Evolutionary conservation across 2,797 vertebrate species (phyloP).

Genomic region (Poeciliopsis gracilis): DNA sequence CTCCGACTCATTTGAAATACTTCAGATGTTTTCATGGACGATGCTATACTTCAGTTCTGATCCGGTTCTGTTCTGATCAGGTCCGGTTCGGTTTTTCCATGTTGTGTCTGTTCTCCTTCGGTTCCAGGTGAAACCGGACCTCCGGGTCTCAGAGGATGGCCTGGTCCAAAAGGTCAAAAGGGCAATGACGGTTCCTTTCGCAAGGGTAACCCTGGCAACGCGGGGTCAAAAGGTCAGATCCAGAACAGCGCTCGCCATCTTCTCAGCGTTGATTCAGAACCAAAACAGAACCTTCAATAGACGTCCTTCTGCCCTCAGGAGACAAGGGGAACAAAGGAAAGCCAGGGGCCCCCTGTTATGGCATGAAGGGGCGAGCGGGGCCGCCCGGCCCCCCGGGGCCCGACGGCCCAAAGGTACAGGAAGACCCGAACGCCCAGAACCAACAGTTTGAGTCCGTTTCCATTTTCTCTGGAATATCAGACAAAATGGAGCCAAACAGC

Average conservation of each 20-base stretch:
- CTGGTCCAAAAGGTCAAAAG: constrained; percentile 65
- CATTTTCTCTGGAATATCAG: not conserved
- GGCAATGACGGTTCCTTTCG: constrained; percentile 69
- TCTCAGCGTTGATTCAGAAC: not conserved
- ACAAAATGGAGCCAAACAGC: not conserved
- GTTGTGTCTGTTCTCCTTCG: not conserved
- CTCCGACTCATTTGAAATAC: no score
- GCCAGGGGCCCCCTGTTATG: constrained; percentile 63
- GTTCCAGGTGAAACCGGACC: constrained; percentile 67
- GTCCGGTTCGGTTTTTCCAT: no score
- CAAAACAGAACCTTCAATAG: not conserved
- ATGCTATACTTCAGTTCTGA: no score
- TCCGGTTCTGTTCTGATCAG: no score
- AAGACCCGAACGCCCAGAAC: not conserved
- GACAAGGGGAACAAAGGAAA: constrained; percentile 68
- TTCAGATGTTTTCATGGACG: no score
- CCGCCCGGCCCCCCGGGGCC: constrained; percentile 77
- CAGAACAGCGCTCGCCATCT: not conserved
- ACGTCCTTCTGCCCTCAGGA: constrained; percentile 55
- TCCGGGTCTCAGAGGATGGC: constrained; percentile 60
- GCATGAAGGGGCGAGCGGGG: constrained; percentile 74
- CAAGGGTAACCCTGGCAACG: constrained; percentile 64
- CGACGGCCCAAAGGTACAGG: constrained; percentile 74
- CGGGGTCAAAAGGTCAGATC: constrained; percentile 74
- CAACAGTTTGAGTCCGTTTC: not conserved